These are phyloP conservation scores for Cheilosia pagana DNA, from an alignment of 2,888 invertebrate species.

Conservation along the genomic window DNA sequence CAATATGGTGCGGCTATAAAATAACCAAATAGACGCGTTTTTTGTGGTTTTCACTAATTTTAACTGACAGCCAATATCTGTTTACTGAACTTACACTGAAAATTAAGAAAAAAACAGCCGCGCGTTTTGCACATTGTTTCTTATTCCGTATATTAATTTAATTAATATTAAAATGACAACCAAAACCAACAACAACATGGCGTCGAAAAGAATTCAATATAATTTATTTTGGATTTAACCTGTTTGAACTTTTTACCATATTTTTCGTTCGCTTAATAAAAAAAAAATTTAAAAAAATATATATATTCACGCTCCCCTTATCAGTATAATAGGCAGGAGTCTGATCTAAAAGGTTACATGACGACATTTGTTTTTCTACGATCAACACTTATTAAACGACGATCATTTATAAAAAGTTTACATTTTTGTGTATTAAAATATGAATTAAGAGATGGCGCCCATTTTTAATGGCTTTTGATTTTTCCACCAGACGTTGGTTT, in stretches of 20 bases:
- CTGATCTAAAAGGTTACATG: slow-evolving; percentile 38
- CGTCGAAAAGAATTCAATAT: slow-evolving; percentile 11
- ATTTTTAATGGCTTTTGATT: neutral
- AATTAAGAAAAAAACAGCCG: neutral
- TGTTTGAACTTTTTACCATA: slow-evolving; percentile 35
- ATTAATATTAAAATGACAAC: neutral
- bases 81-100: too few species aligned
- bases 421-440: neutral
- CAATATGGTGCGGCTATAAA: slow-evolving; percentile 1
- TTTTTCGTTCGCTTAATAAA: slow-evolving; percentile 14
- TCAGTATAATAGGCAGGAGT: slow-evolving; percentile 20
- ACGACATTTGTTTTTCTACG: slow-evolving; percentile 42
- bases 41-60: neutral
- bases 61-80: neutral
- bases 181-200: neutral
- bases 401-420: slow-evolving; percentile 23
- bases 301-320: slow-evolving; percentile 24
- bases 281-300: too few species aligned
- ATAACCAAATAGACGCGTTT: neutral
- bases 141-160: neutral
- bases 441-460: neutral
- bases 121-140: slow-evolving; percentile 27
- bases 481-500: neutral
- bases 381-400: slow-evolving; percentile 22
- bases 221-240: slow-evolving; percentile 50